Conservation (phyloP, 2,888 invertebrate genomes). For the Drosophila macrospina region DNA sequence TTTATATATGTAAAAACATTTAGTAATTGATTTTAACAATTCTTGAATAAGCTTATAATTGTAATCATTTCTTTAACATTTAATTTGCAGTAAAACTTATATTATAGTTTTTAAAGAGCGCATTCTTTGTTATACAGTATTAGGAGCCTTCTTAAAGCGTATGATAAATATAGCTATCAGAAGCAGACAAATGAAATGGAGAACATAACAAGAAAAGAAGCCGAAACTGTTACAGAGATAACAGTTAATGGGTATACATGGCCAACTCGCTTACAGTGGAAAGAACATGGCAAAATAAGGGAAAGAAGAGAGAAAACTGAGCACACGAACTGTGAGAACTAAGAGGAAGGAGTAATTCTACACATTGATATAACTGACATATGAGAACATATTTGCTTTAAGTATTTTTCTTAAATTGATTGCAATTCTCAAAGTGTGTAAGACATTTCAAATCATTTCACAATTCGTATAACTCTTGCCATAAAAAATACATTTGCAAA, state of each 20-base stretch:
- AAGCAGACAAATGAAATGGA: slow-evolving; percentile 22
- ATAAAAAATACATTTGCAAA: slow-evolving; percentile 43
- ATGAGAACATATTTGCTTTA: not conserved
- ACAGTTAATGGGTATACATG: slow-evolving; percentile 62
- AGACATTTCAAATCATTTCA: slow-evolving; percentile 8
- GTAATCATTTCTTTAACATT: too few relatives aligned
- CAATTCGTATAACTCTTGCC: slow-evolving; percentile 9
- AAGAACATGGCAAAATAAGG: not conserved
- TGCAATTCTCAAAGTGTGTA: not conserved
- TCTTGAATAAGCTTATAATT: too few relatives aligned
- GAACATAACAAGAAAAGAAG: slow-evolving; percentile 15
- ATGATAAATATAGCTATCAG: slow-evolving; percentile 38
- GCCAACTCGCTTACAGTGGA: slow-evolving; percentile 16
- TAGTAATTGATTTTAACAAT: too few relatives aligned
- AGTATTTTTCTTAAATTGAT: not conserved
- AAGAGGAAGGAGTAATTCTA: too few relatives aligned
- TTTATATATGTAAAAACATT: too few relatives aligned
- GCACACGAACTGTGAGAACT: too few relatives aligned
- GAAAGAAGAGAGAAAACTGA: not conserved
- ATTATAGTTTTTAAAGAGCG: too few relatives aligned
- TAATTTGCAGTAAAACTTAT: too few relatives aligned
- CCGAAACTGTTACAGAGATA: slow-evolving; percentile 45
- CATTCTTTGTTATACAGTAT: too few relatives aligned
- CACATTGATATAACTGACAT: too few relatives aligned
- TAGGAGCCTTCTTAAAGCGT: slow-evolving; percentile 10